A percentile compares a stretch with the other conserved stretches of the same genome.
phyloP scores from a whole-genome alignment of 2,113 vertebrate species.

The Danionella cerebrum region DNA sequence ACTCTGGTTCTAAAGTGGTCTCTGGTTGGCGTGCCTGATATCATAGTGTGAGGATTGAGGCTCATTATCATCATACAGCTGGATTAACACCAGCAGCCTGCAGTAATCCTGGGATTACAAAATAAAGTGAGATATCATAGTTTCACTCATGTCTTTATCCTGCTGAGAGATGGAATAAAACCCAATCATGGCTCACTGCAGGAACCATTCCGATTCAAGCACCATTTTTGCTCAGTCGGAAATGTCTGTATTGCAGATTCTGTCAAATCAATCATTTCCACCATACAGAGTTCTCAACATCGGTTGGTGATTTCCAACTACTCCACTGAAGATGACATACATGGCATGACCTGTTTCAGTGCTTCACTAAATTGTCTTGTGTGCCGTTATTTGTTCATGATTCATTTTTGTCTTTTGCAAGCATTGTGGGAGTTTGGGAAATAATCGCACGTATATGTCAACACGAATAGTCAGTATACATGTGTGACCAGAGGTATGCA shows the following conservation, averaged over 20 bases:
- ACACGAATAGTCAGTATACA: too few relatives aligned
- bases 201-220: not conserved
- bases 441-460: too few relatives aligned
- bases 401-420: too few relatives aligned
- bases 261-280: not conserved
- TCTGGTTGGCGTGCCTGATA: not conserved
- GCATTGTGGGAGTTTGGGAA: too few relatives aligned
- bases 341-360: not conserved
- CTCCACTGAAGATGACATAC: not conserved
- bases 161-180: not conserved
- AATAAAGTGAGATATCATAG: conserved; percentile 16
- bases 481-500: too few relatives aligned
- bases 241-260: not conserved
- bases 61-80: conserved; percentile 2
- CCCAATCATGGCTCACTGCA: not conserved
- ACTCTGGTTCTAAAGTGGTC: not conserved
- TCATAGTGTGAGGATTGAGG: not conserved
- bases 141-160: conserved; percentile 8
- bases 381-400: too few relatives aligned
- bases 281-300: not conserved
- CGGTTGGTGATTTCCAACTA: not conserved
- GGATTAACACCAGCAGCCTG: conserved; percentile 4
- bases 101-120: conserved; percentile 14
- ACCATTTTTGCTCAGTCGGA: not conserved
- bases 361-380: too few relatives aligned